Evolutionary conservation across 2,888 invertebrate species (phyloP).

Genomic region (Cataglyphis albicans): DNA sequence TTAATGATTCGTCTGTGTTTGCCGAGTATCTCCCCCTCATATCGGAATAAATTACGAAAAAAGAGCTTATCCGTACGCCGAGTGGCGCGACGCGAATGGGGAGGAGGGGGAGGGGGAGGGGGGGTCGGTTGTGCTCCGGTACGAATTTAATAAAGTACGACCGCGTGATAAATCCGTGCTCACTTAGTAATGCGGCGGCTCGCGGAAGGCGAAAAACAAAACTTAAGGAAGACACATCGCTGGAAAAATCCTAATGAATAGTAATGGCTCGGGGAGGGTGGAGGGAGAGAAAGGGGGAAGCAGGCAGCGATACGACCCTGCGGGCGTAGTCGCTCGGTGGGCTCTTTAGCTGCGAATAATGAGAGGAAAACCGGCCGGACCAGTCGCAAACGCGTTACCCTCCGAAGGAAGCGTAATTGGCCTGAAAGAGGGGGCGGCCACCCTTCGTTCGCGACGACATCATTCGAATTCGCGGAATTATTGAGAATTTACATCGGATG

Average conservation of each 20-base stretch:
- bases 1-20: conserved; percentile 60
- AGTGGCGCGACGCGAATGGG: neutral
- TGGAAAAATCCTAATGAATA: conserved; percentile 83
- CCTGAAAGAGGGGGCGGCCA: neutral
- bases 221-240: conserved; percentile 82
- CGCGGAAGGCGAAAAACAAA: conserved; percentile 69
- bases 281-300: neutral
- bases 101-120: neutral
- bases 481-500: conserved; percentile 27
- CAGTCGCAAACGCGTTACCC: conserved; percentile 28
- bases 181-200: conserved; percentile 76
- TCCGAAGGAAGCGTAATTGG: conserved; percentile 48
- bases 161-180: conserved; percentile 79
- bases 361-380: conserved; percentile 51
- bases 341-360: conserved; percentile 56
- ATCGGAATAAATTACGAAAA: conserved; percentile 69
- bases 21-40: conserved; percentile 52
- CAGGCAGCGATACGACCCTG: neutral
- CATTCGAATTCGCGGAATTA: conserved; percentile 37
- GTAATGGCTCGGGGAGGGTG: conserved; percentile 75
- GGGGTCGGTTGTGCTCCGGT: conserved; percentile 44
- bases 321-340: conserved; percentile 57
- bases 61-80: conserved; percentile 62
- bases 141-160: conserved; percentile 81
- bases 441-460: neutral